Base-by-base conservation (phyloP, 2,797 vertebrate genomes). In the Anabas testudineus region DNA sequence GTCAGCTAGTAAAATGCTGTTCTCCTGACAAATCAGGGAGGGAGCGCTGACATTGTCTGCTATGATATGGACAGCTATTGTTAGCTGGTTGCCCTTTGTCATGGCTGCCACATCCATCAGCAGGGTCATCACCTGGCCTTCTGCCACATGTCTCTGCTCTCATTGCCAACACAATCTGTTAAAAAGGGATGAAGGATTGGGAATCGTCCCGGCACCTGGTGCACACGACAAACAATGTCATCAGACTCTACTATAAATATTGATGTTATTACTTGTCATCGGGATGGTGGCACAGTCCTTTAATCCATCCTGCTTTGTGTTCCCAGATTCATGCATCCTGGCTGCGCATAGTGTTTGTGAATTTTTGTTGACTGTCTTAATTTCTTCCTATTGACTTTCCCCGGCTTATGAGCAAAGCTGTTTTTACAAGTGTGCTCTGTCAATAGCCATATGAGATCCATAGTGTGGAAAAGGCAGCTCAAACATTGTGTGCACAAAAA, bases 81-180 rank as follows among this genome's bases (percentile, higher is more conserved):
- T 63, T 67, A 72, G 73, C 70, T 70, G 80, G 68, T 87, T 85
- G 68, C 67, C 78, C 61, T 60, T 81, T 34, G 78, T 82, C 86
- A 82, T 80, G 69, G 71, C 79, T 74, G 83, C 78, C 82, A 77
- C 88, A 93, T 93, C 85, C 85, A 89, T 94, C 93, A 92, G 62
- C 68, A 58, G 86, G 89, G 91, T 88, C 90, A 81, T 83, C 84
- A 81, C 90, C 81, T 85, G 83, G 88, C 87, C 78, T 46, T 75
- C 80, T 80, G 86, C 89, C 88, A 91, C 59, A 59, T 84, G 87
- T 79, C 84, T 90, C 77, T 55, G 32, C 67, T 83, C 72, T 88
- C 83, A 78, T 72, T 89, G 74, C 76, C 83, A 67, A 39, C 41
- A 26, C 86, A 80, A 85, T 87, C 83, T 85, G 83, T 90, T 92